phyloP scores from a whole-genome alignment of 1,140 invertebrate genomes.

The Temnothorax longispinosus region DNA sequence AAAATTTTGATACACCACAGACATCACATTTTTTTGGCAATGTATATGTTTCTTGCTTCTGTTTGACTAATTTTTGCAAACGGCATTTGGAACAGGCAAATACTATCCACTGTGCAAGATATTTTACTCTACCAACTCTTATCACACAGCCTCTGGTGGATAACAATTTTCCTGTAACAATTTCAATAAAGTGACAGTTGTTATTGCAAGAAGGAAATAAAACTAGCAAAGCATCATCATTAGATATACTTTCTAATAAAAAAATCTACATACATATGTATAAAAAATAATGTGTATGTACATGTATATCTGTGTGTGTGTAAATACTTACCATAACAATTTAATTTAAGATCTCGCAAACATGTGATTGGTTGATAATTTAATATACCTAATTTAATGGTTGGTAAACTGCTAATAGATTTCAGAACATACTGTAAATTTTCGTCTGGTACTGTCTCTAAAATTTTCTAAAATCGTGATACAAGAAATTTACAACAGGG shows the following conservation, averaged over 20 bases:
- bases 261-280: background rate
- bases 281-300: no score
- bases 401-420: slow-evolving; percentile 81
- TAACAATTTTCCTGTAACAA: slow-evolving; percentile 91
- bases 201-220: slow-evolving; percentile 46
- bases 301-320: background rate
- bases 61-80: slow-evolving; percentile 75
- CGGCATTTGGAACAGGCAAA: slow-evolving; percentile 88
- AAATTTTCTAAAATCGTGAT: slow-evolving; percentile 82
- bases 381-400: slow-evolving; percentile 88
- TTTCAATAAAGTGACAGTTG: background rate
- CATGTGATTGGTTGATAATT: slow-evolving; percentile 90
- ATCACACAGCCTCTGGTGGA: slow-evolving; percentile 95
- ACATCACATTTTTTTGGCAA: slow-evolving; percentile 87
- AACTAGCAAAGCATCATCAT: slow-evolving; percentile 50
- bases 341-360: slow-evolving; percentile 92
- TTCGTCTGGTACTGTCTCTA: slow-evolving; percentile 83
- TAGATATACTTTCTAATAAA: slow-evolving; percentile 26
- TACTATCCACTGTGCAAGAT: slow-evolving; percentile 91
- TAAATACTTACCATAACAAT: slow-evolving; percentile 89
- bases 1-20: slow-evolving; percentile 90
- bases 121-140: slow-evolving; percentile 91
- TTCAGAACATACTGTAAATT: slow-evolving; percentile 74
- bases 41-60: slow-evolving; percentile 80
- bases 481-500: background rate